Percentiles rank a stretch among this genome's conserved stretches.
Conservation (phyloP, 2,113 vertebrate genomes). For the Carassius carassius region DNA sequence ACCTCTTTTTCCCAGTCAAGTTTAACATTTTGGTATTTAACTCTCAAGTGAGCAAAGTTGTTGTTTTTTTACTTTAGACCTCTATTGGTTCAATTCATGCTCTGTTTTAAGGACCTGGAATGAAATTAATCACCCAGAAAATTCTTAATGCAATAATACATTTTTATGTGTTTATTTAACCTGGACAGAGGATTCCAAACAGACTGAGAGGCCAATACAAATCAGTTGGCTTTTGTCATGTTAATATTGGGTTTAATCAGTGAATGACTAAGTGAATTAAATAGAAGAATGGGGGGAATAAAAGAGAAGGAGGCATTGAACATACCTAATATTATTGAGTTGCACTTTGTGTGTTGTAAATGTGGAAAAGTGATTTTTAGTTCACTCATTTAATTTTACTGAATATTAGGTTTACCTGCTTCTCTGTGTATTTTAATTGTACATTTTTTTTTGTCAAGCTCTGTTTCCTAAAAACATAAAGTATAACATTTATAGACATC, state of each 20-base stretch:
- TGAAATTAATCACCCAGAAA: constrained; percentile 99
- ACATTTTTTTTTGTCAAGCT: constrained; percentile 75
- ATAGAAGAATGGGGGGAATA: constrained; percentile 83
- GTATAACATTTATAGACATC: background rate
- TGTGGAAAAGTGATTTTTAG: constrained; percentile 70
- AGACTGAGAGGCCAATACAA: constrained; percentile 86
- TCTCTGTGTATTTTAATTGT: constrained; percentile 66
- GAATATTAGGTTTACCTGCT: constrained; percentile 76
- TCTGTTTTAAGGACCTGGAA: constrained; percentile 94
- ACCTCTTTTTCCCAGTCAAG: constrained; percentile 84
- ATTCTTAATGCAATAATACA: constrained; percentile 99
- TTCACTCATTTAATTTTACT: constrained; percentile 61
- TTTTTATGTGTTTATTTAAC: constrained; percentile 97
- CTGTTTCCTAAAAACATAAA: constrained; percentile 75
- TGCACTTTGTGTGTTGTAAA: constrained; percentile 86
- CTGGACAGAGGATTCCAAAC: constrained; percentile 88
- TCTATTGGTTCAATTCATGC: constrained; percentile 90
- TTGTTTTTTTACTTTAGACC: constrained; percentile 84
- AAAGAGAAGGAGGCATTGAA: constrained; percentile 86
- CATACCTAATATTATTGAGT: constrained; percentile 92
- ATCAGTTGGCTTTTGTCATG: constrained; percentile 93
- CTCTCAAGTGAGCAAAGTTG: constrained; percentile 83
- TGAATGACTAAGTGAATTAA: constrained; percentile 90
- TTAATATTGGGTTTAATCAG: constrained; percentile 98
- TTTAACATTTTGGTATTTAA: constrained; percentile 77